phyloP scores from a whole-genome alignment of 2,888 invertebrate species.

The Parelbella ahira region DNA sequence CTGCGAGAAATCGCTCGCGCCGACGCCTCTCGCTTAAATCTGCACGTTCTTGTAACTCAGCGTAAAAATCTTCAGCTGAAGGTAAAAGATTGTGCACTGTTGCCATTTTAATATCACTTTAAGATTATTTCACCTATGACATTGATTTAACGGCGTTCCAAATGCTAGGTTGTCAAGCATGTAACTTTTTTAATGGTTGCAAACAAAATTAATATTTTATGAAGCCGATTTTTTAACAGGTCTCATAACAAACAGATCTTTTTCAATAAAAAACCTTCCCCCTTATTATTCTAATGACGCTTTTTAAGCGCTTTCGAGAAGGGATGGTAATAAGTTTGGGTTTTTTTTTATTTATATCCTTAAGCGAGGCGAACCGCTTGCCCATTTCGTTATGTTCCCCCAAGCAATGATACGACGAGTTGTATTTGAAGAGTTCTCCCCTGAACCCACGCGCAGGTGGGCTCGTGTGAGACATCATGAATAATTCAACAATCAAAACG shows the following conservation, averaged over 20 bases:
- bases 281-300: slow-evolving; percentile 40
- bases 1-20: slow-evolving; percentile 49
- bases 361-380: slow-evolving; percentile 55
- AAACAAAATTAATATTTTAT: too few relatives aligned
- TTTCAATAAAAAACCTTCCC: slow-evolving; percentile 26
- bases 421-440: slow-evolving; percentile 53
- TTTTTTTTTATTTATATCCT: slow-evolving; percentile 52
- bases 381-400: slow-evolving; percentile 62
- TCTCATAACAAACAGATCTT: not conserved
- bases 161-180: too few relatives aligned
- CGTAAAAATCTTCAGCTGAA: slow-evolving; percentile 46
- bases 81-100: slow-evolving; percentile 49
- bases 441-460: slow-evolving; percentile 53
- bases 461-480: slow-evolving; percentile 67
- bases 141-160: too few relatives aligned
- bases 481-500: slow-evolving; percentile 78
- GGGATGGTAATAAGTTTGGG: slow-evolving; percentile 45
- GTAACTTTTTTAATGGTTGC: not conserved
- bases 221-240: not conserved
- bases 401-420: slow-evolving; percentile 44
- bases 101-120: slow-evolving; percentile 46
- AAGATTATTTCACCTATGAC: too few relatives aligned
- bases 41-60: slow-evolving; percentile 47
- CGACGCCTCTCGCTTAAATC: slow-evolving; percentile 50
- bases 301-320: slow-evolving; percentile 40